These are phyloP conservation scores for Notothenia coriiceps DNA, from an alignment of 2,113 vertebrate genomes.

Conservation along the genomic window DNA sequence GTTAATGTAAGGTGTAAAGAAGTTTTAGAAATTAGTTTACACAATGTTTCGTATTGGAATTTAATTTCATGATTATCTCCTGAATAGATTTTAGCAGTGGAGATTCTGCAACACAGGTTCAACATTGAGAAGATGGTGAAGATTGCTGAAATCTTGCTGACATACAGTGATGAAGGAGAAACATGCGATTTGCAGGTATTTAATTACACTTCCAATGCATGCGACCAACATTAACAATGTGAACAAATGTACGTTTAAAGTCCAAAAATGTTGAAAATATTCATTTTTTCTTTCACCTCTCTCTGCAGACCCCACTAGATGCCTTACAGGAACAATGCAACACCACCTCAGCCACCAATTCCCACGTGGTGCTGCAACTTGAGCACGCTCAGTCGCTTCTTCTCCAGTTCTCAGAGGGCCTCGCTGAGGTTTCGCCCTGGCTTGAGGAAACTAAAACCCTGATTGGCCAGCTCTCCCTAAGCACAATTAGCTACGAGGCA, in stretches of 20 bases:
- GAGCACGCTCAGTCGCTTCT: slow-evolving; percentile 89
- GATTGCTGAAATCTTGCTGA: slow-evolving; percentile 81
- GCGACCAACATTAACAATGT: not conserved
- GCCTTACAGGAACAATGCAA: slow-evolving; percentile 83
- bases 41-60: not conserved
- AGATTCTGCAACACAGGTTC: slow-evolving; percentile 89
- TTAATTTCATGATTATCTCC: slow-evolving; percentile 4
- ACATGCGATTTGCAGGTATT: slow-evolving; percentile 81
- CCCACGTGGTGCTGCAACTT: slow-evolving; percentile 84
- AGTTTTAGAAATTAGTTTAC: not conserved
- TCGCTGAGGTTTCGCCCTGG: slow-evolving; percentile 88
- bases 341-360: slow-evolving; percentile 79
- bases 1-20: not conserved
- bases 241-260: not conserved
- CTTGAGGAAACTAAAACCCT: slow-evolving; percentile 85
- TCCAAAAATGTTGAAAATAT: not conserved
- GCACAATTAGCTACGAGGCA: slow-evolving; percentile 82
- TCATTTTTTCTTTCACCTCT: not conserved
- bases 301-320: slow-evolving; percentile 77
- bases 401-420: slow-evolving; percentile 85
- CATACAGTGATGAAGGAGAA: slow-evolving; percentile 78
- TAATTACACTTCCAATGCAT: not conserved
- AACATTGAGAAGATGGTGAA: slow-evolving; percentile 87
- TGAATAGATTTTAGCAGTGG: slow-evolving; percentile 85
- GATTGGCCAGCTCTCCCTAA: slow-evolving; percentile 79